A percentile compares a stretch with the other conserved stretches of the same genome.
Conservation (phyloP, 2,888 invertebrate genomes). For the Gari tellinella region DNA sequence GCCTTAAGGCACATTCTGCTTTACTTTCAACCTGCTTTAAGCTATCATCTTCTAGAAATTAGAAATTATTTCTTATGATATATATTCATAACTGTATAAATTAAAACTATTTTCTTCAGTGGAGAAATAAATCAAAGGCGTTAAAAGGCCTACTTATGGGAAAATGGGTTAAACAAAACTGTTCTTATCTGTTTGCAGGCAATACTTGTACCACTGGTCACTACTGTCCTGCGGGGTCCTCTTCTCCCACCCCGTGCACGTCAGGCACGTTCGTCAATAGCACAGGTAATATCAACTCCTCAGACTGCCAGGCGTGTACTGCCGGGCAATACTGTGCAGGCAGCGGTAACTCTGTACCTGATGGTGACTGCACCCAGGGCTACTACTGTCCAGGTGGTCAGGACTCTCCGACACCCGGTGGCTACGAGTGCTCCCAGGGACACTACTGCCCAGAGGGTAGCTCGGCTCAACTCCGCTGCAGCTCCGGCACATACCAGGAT, state of each 20-base stretch:
- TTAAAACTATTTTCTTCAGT: too few species aligned
- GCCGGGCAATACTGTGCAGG: slow-evolving; percentile 77
- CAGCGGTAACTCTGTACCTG: slow-evolving; percentile 71
- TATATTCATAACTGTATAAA: too few species aligned
- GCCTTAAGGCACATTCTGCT: too few species aligned
- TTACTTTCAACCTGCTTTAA: too few species aligned
- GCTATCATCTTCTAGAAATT: too few species aligned
- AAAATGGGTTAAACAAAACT: too few species aligned
- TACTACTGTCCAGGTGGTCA: slow-evolving; percentile 82
- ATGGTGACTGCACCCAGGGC: slow-evolving; percentile 75
- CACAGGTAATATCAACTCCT: slow-evolving; percentile 69
- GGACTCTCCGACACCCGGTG: slow-evolving; percentile 67
- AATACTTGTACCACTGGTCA: slow-evolving; percentile 77
- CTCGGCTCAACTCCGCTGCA: slow-evolving; percentile 69
- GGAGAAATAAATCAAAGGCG: too few species aligned
- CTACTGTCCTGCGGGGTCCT: slow-evolving; percentile 74
- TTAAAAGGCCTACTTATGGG: too few species aligned
- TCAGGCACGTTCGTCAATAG: slow-evolving; percentile 74
- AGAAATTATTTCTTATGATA: too few species aligned
- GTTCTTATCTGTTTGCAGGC: slow-evolving; percentile 67
- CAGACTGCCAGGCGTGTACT: slow-evolving; percentile 73
- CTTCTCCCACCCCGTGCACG: slow-evolving; percentile 68
- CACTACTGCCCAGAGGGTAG: slow-evolving; percentile 79
- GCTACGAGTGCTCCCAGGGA: slow-evolving; percentile 79
- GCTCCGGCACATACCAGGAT: slow-evolving; percentile 79